Evolutionary conservation across 1,140 invertebrate species (phyloP).

Genomic region (Drosophila watanabei): DNA sequence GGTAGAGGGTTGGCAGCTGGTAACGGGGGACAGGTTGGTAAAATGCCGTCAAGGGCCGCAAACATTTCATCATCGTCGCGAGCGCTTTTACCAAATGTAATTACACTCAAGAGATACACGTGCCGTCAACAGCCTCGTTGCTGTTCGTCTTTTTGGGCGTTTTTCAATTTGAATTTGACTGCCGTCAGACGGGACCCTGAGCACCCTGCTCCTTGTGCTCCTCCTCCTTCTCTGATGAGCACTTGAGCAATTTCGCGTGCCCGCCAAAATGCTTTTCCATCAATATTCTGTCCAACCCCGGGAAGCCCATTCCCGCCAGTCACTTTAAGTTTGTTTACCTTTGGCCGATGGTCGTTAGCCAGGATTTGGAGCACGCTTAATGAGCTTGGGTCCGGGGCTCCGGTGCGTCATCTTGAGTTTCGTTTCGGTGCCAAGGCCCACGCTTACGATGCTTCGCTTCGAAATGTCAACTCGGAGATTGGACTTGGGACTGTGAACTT

Average conservation of each 20-base stretch:
- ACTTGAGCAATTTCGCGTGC: slow-evolving; percentile 50
- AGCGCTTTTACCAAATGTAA: slow-evolving; percentile 78
- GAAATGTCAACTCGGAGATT: slow-evolving; percentile 25
- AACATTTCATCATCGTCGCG: slow-evolving; percentile 53
- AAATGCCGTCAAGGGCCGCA: slow-evolving; percentile 66
- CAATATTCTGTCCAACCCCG: slow-evolving; percentile 40
- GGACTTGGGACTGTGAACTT: slow-evolving; percentile 13
- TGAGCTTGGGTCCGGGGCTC: slow-evolving; percentile 47
- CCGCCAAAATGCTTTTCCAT: slow-evolving; percentile 55
- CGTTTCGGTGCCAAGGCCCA: slow-evolving; percentile 14
- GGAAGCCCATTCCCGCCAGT: slow-evolving; percentile 13
- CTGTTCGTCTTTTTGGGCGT: slow-evolving; percentile 32
- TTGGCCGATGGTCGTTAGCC: slow-evolving; percentile 51
- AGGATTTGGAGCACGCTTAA: slow-evolving; percentile 61
- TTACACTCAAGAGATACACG: slow-evolving; percentile 82
- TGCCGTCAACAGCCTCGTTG: slow-evolving; percentile 58
- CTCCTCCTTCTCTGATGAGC: slow-evolving; percentile 31
- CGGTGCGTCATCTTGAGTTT: slow-evolving; percentile 30
- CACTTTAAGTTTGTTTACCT: slow-evolving; percentile 68
- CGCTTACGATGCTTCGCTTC: not conserved
- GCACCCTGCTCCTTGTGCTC: not conserved
- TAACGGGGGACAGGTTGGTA: slow-evolving; percentile 28
- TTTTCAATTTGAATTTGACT: slow-evolving; percentile 78
- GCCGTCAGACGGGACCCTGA: slow-evolving; percentile 31
- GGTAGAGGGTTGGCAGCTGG: not conserved